Conservation (phyloP, 2,797 vertebrate genomes). For the Malacoraja senta region DNA sequence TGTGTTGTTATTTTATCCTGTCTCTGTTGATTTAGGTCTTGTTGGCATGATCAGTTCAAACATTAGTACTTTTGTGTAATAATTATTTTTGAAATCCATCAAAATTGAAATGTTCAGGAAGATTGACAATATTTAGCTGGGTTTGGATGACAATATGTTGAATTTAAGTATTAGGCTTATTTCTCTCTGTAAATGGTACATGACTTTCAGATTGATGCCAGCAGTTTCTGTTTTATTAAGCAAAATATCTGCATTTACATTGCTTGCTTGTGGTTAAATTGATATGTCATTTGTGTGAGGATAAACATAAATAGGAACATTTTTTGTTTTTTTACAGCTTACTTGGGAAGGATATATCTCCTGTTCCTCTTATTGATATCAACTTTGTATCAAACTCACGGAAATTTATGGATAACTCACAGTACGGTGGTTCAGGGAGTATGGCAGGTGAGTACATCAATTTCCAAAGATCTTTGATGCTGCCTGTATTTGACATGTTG, state of each 20-base stretch:
- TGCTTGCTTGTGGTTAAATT: neutral
- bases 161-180: neutral
- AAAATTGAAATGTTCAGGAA: neutral
- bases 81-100: neutral
- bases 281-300: neutral
- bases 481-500: neutral
- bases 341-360: conserved; percentile 69
- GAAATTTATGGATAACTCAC: conserved; percentile 78
- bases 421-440: conserved; percentile 73
- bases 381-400: conserved; percentile 77
- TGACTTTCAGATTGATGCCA: neutral
- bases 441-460: conserved; percentile 62
- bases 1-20: neutral
- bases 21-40: neutral
- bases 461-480: neutral
- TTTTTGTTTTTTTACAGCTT: conserved; percentile 54
- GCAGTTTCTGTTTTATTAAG: neutral
- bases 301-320: neutral
- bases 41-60: neutral
- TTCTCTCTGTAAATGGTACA: neutral
- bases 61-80: neutral
- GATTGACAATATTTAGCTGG: neutral
- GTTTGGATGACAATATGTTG: neutral
- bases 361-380: conserved; percentile 70
- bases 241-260: no score